Evolutionary conservation across 2,888 invertebrate species (phyloP).

Genomic region (Dioctria rufipes): DNA sequence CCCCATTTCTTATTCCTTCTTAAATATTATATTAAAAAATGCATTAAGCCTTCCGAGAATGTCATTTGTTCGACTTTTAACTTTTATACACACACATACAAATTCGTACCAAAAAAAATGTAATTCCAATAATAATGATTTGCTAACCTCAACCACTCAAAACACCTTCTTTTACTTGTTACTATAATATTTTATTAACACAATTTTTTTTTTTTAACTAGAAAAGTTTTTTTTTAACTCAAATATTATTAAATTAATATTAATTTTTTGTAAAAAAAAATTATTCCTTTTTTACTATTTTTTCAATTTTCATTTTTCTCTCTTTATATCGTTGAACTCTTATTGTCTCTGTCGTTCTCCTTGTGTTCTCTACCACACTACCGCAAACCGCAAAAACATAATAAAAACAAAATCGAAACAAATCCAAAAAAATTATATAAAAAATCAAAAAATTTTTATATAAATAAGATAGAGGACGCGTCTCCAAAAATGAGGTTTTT

Average conservation of each 20-base stretch:
- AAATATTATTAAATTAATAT: no score
- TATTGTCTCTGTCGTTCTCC: slow-evolving; percentile 47
- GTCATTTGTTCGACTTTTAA: no score
- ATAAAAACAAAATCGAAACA: slow-evolving; percentile 43
- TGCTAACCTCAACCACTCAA: no score
- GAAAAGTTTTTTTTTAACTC: slow-evolving; percentile 19
- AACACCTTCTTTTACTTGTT: no score
- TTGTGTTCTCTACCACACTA: slow-evolving; percentile 38
- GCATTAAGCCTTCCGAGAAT: no score
- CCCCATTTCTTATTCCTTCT: no score
- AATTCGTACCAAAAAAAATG: no score
- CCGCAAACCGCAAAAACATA: slow-evolving; percentile 30
- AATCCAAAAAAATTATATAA: slow-evolving; percentile 31
- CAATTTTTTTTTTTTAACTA: slow-evolving; percentile 18
- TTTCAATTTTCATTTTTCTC: slow-evolving; percentile 26
- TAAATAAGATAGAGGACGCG: slow-evolving; percentile 64
- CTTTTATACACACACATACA: no score
- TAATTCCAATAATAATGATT: no score
- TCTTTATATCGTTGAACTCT: slow-evolving; percentile 47
- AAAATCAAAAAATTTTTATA: slow-evolving; percentile 37
- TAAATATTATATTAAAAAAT: no score
- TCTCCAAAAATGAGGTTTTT: slow-evolving; percentile 68
- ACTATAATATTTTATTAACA: no score
- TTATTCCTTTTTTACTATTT: slow-evolving; percentile 11
- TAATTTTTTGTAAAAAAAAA: slow-evolving; percentile 11